phyloP scores from a whole-genome alignment of 2,797 vertebrate species.

The Rhinella marina region DNA sequence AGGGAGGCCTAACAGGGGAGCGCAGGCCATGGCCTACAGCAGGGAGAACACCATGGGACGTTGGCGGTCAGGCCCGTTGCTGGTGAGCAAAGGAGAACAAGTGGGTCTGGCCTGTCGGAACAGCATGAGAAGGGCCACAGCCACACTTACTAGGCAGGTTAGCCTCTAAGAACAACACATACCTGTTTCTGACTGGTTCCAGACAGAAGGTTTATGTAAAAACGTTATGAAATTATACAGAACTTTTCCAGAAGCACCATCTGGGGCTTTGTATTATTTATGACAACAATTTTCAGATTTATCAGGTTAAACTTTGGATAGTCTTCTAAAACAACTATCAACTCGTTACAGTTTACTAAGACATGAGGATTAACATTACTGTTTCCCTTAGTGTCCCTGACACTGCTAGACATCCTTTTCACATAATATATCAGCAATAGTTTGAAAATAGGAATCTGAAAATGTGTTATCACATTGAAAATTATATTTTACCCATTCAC shows the following conservation, averaged over 20 bases:
- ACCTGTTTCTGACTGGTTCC: slow-evolving; percentile 61
- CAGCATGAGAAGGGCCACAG: neutral
- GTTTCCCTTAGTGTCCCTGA: slow-evolving; percentile 64
- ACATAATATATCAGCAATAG: slow-evolving; percentile 65
- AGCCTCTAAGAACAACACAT: neutral
- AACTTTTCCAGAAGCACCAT: slow-evolving; percentile 74
- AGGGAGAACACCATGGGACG: too few species aligned
- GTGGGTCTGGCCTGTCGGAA: too few species aligned
- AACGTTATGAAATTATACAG: slow-evolving; percentile 69
- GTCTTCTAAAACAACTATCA: slow-evolving; percentile 71
- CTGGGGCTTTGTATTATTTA: slow-evolving; percentile 77
- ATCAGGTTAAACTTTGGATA: slow-evolving; percentile 77
- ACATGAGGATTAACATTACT: slow-evolving; percentile 65
- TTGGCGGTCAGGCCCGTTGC: too few species aligned
- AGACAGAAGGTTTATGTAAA: slow-evolving; percentile 71
- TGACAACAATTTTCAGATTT: slow-evolving; percentile 72
- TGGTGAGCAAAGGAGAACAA: too few species aligned
- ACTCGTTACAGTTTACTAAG: slow-evolving; percentile 70
- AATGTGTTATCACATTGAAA: slow-evolving; percentile 47
- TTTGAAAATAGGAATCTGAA: slow-evolving; percentile 55
- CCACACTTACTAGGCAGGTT: neutral
- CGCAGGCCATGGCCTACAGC: too few species aligned
- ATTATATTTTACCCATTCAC: slow-evolving; percentile 49
- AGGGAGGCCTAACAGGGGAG: too few species aligned
- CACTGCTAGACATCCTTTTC: slow-evolving; percentile 59